Conservation (phyloP, 2,888 invertebrate genomes). For the Caprella mutica region DNA sequence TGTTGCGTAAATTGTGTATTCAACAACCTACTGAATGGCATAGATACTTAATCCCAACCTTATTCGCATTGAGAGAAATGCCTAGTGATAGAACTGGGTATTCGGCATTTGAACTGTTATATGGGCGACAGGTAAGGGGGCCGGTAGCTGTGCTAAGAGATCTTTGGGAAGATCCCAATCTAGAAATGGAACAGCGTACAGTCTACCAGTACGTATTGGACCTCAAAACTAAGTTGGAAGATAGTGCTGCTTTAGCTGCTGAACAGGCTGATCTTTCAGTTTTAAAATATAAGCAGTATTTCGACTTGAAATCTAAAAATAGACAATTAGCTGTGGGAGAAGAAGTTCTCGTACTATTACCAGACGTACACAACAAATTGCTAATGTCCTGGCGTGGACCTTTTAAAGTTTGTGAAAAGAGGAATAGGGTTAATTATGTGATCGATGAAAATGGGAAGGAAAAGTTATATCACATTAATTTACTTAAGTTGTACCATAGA, state of each 20-base stretch:
- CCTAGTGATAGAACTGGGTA: slow-evolving; percentile 3
- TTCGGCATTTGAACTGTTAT: not conserved
- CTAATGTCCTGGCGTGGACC: slow-evolving; percentile 4
- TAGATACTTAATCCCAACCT: slow-evolving; percentile 3
- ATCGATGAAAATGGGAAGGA: not conserved
- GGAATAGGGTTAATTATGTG: too few relatives aligned
- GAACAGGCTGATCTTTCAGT: not conserved
- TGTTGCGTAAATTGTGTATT: not conserved
- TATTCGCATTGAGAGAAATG: slow-evolving; percentile 10
- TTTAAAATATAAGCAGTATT: not conserved
- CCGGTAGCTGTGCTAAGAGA: not conserved
- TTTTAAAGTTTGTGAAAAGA: not conserved
- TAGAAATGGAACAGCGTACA: not conserved
- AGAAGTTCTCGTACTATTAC: slow-evolving; percentile 4
- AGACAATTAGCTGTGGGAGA: not conserved
- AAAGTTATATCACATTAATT: not conserved
- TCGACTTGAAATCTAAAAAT: not conserved
- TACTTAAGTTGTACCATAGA: not conserved
- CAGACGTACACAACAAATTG: not conserved
- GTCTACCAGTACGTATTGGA: slow-evolving; percentile 1
- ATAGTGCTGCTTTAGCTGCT: not conserved
- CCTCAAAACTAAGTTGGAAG: not conserved
- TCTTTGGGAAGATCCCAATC: not conserved
- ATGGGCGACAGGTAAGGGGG: not conserved
- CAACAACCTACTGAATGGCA: slow-evolving; percentile 13